Base-by-base conservation (phyloP, 35 echinoderm and acorn worm genomes). In the Heliocidaris tuberculata region DNA sequence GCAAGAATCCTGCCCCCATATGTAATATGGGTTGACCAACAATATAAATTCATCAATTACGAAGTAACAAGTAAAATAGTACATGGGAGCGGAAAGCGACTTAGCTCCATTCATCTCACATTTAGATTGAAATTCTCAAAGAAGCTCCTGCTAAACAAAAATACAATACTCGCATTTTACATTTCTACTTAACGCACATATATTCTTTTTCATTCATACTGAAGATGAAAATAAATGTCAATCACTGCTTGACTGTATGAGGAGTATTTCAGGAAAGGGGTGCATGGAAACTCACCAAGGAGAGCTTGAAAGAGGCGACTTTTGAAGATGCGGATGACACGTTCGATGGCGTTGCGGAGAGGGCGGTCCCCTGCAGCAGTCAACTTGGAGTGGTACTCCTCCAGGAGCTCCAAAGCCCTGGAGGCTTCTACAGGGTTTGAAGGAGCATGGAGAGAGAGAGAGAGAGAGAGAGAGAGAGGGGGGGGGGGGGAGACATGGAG, bases 271-370 rank as follows among this genome's bases (percentile, higher is more conserved):
- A 19, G 16, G n/a, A n/a, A 19, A 70, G 60, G 24, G 60, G 0
- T 70, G 60, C 60, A 27, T 27, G 60, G 21, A 30, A 42, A 85
- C 98, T 94, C 95, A 99, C 98, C 98, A 16, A 99, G 95, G 21
- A 99, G 91, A 9, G 98, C 98, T 89, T 97, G 98, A 92, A 99
- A 99, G 50, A 99, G 96, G 21, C 97, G 97, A 88, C 98, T 99
- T 59, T 99, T 99, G 95, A 99, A 99, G 93, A 99, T 99, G 59
- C 98, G 95, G 19, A 99, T 99, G 90, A 97, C 98, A 60, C 98
- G 95, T 86, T 99, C 98, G 48, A 99, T 99, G 88, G 98, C 98
- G 85, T 97, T 99, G 60, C 98, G 93, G n/a, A 99, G 96, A 5
- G 98, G 98, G 30, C 98, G 88, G 95, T 99, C 98, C 50, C 97